Evolutionary conservation across 2,888 invertebrate species (phyloP).

Genomic region (Limnephilus rhombicus): DNA sequence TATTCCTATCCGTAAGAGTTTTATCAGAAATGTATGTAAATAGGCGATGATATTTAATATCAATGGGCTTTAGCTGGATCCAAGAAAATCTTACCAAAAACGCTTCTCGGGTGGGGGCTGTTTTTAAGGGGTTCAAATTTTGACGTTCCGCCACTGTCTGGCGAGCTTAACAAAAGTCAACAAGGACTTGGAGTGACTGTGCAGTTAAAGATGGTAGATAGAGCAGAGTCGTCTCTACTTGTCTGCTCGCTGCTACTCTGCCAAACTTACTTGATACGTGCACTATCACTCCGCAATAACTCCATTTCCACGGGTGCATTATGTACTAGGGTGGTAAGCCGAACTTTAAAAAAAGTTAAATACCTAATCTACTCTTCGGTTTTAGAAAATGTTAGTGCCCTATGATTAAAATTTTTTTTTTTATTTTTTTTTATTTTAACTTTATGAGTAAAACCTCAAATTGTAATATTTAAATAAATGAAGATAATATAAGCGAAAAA

Average conservation of each 20-base stretch:
- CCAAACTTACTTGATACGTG: background rate
- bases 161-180: background rate
- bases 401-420: no score
- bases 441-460: no score
- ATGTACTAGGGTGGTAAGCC: background rate
- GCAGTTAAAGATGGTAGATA: slow-evolving; percentile 16
- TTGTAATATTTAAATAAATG: no score
- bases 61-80: no score
- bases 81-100: background rate
- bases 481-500: no score
- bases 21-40: no score
- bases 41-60: no score
- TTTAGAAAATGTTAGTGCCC: no score
- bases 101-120: background rate
- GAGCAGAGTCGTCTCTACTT: background rate
- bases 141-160: background rate
- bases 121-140: background rate
- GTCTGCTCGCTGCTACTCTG: background rate
- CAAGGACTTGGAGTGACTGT: background rate
- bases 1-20: no score
- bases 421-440: no score
- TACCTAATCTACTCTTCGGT: no score
- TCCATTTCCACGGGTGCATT: background rate
- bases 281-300: background rate
- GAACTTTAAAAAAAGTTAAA: no score